Base-by-base conservation (phyloP, 2,113 vertebrate species). In the Pithys albifrons region DNA sequence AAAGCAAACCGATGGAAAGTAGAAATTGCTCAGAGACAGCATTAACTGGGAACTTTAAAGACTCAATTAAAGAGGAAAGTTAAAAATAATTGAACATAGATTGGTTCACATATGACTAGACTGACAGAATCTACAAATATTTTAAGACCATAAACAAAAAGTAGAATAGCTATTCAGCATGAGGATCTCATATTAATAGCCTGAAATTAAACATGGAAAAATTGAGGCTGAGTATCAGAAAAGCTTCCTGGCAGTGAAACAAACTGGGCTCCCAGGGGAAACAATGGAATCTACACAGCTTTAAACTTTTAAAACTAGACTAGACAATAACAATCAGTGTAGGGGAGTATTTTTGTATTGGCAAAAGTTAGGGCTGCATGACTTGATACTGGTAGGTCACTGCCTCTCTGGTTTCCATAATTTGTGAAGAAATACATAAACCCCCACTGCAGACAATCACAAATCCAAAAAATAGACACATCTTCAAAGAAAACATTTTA, bases 161-260 rank as follows among this genome's bases (percentile, higher is more conserved):
- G 70, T 61, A 62, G 75, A 88, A 71, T 17, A 88, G 54, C 65
- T 96, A 59, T 88, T 80, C 69, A 86, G 54, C 39, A 67, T 70
- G 33, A 92, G 37, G 64, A 48, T 84, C 43, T 80, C 45, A 82
- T 84, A 97, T 91, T 96, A 96, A 96, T 96, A 96, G 93, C 46
- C 73, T 93, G 95, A 97, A 96, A 92, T 95, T 91, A 96, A 96
- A 96, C 95, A 97, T 91, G 92, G 96, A 97, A 97, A 97, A 96
- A 75, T 49, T 96, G 96, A 96, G 93, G 66, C 95, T 78, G 79
- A 96, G 55, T 78, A 95, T 95, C 91, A 96, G 85, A 77, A 95
- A 95, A 95, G 62, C 96, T 94, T 95, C 88, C 92, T 97, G 96
- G 96, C 95, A 97, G 86, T 17, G 19, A 91, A 95, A 92, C 92